Percentiles rank a stretch among this genome's conserved stretches.
Conservation (phyloP, 2,797 vertebrate species). For the Gallinago solitaria region DNA sequence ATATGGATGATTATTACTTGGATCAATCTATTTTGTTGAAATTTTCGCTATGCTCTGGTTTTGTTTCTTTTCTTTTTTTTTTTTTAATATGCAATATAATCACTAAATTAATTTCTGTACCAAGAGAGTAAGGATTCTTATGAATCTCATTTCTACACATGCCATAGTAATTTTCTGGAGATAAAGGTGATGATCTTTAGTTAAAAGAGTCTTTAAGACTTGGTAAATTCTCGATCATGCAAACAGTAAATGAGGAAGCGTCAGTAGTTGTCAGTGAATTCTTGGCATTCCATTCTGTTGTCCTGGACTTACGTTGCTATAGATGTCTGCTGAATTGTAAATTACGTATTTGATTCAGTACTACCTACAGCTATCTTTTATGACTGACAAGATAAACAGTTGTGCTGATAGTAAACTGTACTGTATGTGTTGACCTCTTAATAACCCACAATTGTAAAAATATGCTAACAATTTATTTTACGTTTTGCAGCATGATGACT, state of each 20-base stretch:
- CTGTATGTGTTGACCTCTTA: neutral
- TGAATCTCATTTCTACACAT: slow-evolving; percentile 27
- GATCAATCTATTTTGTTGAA: neutral
- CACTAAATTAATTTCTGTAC: slow-evolving; percentile 43
- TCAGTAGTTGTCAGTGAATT: neutral
- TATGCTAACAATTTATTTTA: neutral
- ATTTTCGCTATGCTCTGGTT: slow-evolving; percentile 3
- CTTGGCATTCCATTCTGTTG: neutral
- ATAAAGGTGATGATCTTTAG: neutral
- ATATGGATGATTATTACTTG: neutral
- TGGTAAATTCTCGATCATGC: neutral
- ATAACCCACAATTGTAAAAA: neutral
- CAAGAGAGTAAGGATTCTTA: slow-evolving; percentile 7
- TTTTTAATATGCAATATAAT: neutral
- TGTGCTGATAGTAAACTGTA: neutral
- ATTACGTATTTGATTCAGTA: neutral
- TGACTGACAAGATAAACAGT: neutral
- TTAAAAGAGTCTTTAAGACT: neutral
- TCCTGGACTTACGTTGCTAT: neutral
- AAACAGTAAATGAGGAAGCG: neutral
- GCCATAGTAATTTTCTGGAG: neutral
- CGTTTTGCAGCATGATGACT: neutral
- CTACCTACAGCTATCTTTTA: neutral
- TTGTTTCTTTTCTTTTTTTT: neutral
- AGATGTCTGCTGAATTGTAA: neutral